Percentiles rank a stretch among this genome's conserved stretches.
phyloP scores from a whole-genome alignment of 1,140 invertebrate species.

The Drosophila biarmipes region DNA sequence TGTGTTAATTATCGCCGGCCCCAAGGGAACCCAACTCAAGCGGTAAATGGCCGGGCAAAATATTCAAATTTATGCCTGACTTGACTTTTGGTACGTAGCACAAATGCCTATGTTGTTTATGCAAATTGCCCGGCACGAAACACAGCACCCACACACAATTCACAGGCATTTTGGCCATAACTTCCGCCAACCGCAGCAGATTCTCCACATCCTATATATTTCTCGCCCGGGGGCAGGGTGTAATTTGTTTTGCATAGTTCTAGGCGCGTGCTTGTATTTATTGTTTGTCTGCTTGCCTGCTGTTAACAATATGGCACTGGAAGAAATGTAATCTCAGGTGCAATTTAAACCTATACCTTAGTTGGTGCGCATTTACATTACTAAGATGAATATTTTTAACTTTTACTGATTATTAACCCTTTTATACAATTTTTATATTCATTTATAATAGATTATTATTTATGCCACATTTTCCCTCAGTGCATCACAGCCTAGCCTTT shows the following conservation, averaged over 20 bases:
- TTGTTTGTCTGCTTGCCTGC: conserved; percentile 52
- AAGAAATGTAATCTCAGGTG: not conserved
- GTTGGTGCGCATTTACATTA: too few species aligned
- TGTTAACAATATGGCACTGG: conserved; percentile 9
- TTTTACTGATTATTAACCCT: too few species aligned
- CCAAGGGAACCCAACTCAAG: conserved; percentile 55
- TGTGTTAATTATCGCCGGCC: conserved; percentile 66
- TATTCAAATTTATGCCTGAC: conserved; percentile 75
- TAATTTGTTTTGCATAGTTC: conserved; percentile 74
- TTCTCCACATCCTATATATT: conserved; percentile 14
- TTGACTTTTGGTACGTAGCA: conserved; percentile 50
- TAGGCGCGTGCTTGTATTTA: conserved; percentile 67
- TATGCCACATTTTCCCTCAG: not conserved
- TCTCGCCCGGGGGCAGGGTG: conserved; percentile 23
- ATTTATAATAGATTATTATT: not conserved
- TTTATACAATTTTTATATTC: too few species aligned
- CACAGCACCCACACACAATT: not conserved
- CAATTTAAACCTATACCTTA: too few species aligned
- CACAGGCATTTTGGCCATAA: conserved; percentile 35
- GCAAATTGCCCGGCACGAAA: conserved; percentile 45
- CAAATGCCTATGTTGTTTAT: conserved; percentile 68
- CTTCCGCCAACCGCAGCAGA: conserved; percentile 49
- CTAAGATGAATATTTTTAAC: too few species aligned
- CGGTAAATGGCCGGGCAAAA: conserved; percentile 63
- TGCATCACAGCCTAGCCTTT: conserved; percentile 22